phyloP scores from a whole-genome alignment of 2,113 vertebrate genomes.

The Stegastes partitus region DNA sequence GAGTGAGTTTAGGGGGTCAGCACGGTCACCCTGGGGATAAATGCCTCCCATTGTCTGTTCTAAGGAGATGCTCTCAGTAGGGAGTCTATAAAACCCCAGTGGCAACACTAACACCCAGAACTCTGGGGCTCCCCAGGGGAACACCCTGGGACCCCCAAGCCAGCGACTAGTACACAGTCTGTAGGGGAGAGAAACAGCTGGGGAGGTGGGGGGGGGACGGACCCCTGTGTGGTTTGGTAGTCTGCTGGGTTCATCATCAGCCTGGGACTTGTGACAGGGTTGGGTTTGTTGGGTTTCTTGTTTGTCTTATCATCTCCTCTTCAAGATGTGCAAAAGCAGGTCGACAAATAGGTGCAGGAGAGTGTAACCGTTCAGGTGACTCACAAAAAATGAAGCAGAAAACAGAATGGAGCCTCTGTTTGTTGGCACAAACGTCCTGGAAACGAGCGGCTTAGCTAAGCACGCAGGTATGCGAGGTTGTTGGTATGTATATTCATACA shows the following conservation, averaged over 20 bases:
- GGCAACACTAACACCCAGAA: conserved; percentile 85
- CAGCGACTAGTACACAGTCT: conserved; percentile 33
- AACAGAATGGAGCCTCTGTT: conserved; percentile 81
- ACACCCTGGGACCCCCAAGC: conserved; percentile 76
- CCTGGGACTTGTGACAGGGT: conserved; percentile 23
- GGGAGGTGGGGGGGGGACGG: conserved; percentile 48
- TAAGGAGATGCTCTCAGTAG: conserved; percentile 95
- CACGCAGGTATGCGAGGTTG: conserved; percentile 6
- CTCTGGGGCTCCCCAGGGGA: conserved; percentile 73
- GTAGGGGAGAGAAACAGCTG: conserved; percentile 65
- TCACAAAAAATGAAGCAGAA: conserved; percentile 1
- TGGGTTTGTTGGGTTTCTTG: conserved; percentile 18
- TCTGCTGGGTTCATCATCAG: conserved; percentile 39
- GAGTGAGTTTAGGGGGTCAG: conserved; percentile 96
- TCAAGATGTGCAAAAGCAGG: conserved; percentile 48
- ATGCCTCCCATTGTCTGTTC: conserved; percentile 94
- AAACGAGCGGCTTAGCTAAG: conserved; percentile 33
- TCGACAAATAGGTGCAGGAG: conserved; percentile 75
- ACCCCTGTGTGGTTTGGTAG: conserved; percentile 23
- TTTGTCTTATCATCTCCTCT: background rate
- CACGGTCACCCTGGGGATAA: conserved; percentile 93
- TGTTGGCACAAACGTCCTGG: conserved; percentile 69
- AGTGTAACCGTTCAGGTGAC: conserved; percentile 76
- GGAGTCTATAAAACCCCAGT: conserved; percentile 90
- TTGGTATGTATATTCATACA: conserved; percentile 11